Conservation (phyloP, 2,888 invertebrate genomes). For the Orchesella flavescens region DNA sequence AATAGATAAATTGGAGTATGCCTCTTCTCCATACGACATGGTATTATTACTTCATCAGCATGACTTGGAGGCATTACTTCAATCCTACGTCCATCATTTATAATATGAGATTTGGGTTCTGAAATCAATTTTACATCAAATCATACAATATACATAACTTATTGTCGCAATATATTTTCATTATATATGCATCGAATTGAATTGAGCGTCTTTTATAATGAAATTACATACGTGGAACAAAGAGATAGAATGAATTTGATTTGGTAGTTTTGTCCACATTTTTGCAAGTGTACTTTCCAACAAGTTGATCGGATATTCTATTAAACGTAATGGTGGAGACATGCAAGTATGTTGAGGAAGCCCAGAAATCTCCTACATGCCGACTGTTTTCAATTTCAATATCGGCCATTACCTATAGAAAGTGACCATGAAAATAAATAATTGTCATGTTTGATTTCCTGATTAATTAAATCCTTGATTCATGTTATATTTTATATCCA, state of each 20-base stretch:
- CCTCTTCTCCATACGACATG: conserved; percentile 52
- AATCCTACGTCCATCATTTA: conserved; percentile 49
- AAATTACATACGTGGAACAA: conserved; percentile 62
- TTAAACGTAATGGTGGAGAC: conserved; percentile 48
- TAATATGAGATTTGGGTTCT: conserved; percentile 58
- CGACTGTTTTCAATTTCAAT: conserved; percentile 62
- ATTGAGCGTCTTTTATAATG: not conserved
- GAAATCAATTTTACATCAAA: conserved; percentile 11
- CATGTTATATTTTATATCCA: too few species aligned
- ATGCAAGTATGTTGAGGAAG: conserved; percentile 55
- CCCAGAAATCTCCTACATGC: conserved; percentile 61
- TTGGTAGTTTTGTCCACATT: conserved; percentile 53
- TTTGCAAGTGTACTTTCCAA: conserved; percentile 61
- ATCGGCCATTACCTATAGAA: conserved; percentile 60
- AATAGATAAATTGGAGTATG: conserved; percentile 61
- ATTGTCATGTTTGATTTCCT: not conserved
- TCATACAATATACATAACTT: not conserved
- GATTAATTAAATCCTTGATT: not conserved
- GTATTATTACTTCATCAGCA: conserved; percentile 59
- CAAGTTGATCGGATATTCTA: conserved; percentile 50
- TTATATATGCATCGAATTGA: not conserved
- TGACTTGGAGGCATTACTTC: conserved; percentile 56
- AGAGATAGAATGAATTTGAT: conserved; percentile 62
- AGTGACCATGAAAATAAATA: conserved; percentile 13
- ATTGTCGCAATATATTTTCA: not conserved